Percentiles rank a stretch among this genome's conserved stretches.
phyloP scores from a whole-genome alignment of 2,888 invertebrate species.

The Himalopsyche anomala region DNA sequence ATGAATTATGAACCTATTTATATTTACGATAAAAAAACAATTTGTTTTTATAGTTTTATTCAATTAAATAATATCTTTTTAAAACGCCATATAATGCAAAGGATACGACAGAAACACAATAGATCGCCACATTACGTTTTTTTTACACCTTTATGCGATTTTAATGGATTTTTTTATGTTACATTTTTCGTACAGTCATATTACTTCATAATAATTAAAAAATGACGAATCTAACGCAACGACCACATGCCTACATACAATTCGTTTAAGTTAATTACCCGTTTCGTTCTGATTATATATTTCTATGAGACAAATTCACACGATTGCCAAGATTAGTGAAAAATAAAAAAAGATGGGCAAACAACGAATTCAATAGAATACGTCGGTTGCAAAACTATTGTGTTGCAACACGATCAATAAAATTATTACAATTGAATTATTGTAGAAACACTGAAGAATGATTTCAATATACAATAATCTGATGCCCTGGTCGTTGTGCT shows the following conservation, averaged over 20 bases:
- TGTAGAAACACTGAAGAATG: too few relatives aligned
- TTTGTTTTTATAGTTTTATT: too few relatives aligned
- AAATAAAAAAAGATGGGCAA: not conserved
- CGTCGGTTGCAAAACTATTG: not conserved
- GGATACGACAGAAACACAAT: constrained; percentile 14
- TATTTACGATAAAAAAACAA: too few relatives aligned
- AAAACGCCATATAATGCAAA: too few relatives aligned
- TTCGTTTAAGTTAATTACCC: constrained; percentile 35
- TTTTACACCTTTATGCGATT: constrained; percentile 8
- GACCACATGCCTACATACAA: constrained; percentile 7
- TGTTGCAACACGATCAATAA: too few relatives aligned
- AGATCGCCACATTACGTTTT: not conserved
- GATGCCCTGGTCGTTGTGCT: too few relatives aligned
- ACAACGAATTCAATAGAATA: not conserved
- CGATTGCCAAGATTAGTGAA: constrained; percentile 9
- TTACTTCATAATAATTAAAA: constrained; percentile 35
- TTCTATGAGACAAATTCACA: constrained; percentile 29
- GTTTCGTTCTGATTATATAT: constrained; percentile 32
- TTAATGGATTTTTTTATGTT: constrained; percentile 36
- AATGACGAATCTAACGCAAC: constrained; percentile 2
- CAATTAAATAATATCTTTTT: too few relatives aligned
- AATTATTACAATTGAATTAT: too few relatives aligned
- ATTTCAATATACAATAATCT: too few relatives aligned
- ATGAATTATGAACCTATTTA: too few relatives aligned
- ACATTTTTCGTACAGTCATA: not conserved